phyloP scores from a whole-genome alignment of 1,140 invertebrate species.

The Bombus affinis region DNA sequence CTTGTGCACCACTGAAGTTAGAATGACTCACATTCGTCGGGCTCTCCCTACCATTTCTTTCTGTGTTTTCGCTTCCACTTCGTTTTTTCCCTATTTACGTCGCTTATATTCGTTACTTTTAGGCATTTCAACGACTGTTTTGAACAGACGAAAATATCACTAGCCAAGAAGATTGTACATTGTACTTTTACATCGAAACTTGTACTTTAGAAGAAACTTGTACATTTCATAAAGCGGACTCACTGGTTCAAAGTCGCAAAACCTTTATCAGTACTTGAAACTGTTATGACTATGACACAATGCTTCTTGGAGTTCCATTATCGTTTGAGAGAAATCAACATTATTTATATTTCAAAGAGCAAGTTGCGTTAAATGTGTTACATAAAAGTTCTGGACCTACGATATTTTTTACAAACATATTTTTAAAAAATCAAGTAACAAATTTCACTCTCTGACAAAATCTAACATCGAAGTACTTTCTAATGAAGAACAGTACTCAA shows the following conservation, averaged over 20 bases:
- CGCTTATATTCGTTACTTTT: slow-evolving; percentile 33
- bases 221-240: slow-evolving; percentile 53
- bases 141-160: background rate
- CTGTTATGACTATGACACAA: slow-evolving; percentile 15
- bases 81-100: slow-evolving; percentile 22
- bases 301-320: background rate
- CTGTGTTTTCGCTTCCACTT: slow-evolving; percentile 16
- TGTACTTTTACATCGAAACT: too few species aligned
- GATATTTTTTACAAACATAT: background rate
- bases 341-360: background rate
- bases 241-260: slow-evolving; percentile 22
- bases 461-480: background rate
- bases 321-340: background rate
- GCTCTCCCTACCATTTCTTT: slow-evolving; percentile 19
- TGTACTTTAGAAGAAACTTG: too few species aligned
- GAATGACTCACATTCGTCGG: slow-evolving; percentile 52
- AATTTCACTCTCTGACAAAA: background rate
- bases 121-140: slow-evolving; percentile 10
- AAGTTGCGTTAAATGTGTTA: background rate
- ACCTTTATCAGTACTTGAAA: slow-evolving; percentile 42
- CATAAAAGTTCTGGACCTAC: background rate
- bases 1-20: slow-evolving; percentile 45
- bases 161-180: background rate
- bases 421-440: background rate
- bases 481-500: background rate